Percentiles rank a stretch among this genome's conserved stretches.
These are phyloP conservation scores for Chaetoderma sp. DNA, from an alignment of 2,888 invertebrate genomes.

Conservation along the genomic window DNA sequence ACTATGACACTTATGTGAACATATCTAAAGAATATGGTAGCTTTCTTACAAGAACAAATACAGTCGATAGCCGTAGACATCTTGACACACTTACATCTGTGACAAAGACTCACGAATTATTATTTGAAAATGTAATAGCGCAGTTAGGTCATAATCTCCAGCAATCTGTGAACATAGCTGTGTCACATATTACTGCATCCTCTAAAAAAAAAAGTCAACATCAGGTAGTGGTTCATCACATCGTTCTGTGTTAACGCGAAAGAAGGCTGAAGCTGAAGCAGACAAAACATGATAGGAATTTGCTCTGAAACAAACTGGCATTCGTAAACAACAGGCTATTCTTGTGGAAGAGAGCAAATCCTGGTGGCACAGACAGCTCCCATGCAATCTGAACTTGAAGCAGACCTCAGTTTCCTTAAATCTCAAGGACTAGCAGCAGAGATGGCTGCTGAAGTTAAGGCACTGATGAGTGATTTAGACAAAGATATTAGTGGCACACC, in stretches of 20 bases:
- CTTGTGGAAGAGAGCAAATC: neutral
- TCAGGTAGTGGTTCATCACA: no score
- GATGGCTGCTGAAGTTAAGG: neutral
- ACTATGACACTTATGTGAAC: no score
- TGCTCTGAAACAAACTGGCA: neutral
- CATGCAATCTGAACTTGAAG: neutral
- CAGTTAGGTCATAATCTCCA: no score
- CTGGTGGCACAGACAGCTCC: neutral
- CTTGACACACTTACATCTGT: no score
- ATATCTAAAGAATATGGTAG: no score
- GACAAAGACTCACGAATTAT: no score
- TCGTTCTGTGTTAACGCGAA: neutral
- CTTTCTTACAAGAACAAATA: no score
- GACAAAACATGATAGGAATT: neutral
- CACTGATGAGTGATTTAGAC: neutral
- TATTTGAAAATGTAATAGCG: no score
- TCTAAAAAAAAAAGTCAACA: no score
- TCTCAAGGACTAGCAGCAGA: neutral
- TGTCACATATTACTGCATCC: no score
- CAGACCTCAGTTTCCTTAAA: neutral
- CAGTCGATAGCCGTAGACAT: no score
- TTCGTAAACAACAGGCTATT: neutral
- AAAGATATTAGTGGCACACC: neutral
- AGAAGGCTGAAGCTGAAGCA: neutral
- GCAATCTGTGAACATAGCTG: no score